Evolutionary conservation across 2,888 invertebrate genomes (phyloP), one percentile per base, ranked within the genome.

Genomic region (Hyppa rectilinea): DNA sequence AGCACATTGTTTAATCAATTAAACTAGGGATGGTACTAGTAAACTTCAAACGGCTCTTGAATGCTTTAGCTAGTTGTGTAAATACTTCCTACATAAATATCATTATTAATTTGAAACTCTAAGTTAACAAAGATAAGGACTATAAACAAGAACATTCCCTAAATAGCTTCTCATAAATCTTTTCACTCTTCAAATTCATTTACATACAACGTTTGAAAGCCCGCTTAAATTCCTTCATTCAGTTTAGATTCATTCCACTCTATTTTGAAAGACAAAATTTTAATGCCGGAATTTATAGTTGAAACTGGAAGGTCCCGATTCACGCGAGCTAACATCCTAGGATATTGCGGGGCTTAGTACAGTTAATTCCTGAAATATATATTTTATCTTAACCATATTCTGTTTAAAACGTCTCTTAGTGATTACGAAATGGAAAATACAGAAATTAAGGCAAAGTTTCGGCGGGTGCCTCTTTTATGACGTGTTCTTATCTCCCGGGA

Each of bases 401-500:
- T 88, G 85, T 87, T 89, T 87, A 89, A 88, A 87, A 82, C 82
- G 84, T 86, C 87, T 85, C 83, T 85, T 77, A 86, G 85, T 88
- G 89, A 92, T 91, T 91, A 89, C 88, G 83, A 82, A 91, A 89
- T 90, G 91, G 90, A 89, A 90, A 91, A 91, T 91, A 90, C 89
- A 90, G 90, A 91, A 92, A 94, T 93, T 92, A 92, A 91, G 89
- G 90, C 90, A 91, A 93, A 94, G 92, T 95, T 94, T 93, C 85
- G 92, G 92, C 88, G 90, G 90, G 89, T 88, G 89, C 88, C 92
- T 92, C 93, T 93, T 94, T 94, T 94, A 94, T 94, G 94, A 93
- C 90, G 92, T 93, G 93, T 93, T 91, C 94, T 95, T 95, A 95
- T 95, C 95, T 94, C 87, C 82, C 81, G 88, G 88, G 87, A 88